Percentiles rank a stretch among this genome's conserved stretches.
phyloP scores from a whole-genome alignment of 2,888 invertebrate genomes.

The Fragum sueziense region DNA sequence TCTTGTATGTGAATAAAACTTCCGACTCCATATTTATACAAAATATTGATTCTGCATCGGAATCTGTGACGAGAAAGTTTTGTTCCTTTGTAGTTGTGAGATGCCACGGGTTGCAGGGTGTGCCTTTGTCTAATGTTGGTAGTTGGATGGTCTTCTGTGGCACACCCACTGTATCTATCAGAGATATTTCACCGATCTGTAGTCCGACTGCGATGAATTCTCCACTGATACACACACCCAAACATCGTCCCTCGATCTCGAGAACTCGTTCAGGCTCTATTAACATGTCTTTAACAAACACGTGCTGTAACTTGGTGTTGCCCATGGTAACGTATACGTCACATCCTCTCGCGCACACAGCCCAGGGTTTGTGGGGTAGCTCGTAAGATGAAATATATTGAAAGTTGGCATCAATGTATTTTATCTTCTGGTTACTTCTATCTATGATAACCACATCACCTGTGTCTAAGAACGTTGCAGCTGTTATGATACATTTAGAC shows the following conservation, averaged over 20 bases:
- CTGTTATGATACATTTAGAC: slow-evolving; percentile 45
- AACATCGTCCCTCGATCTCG: slow-evolving; percentile 48
- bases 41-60: slow-evolving; percentile 35
- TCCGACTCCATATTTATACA: slow-evolving; percentile 47
- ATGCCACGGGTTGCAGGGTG: slow-evolving; percentile 55
- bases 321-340: slow-evolving; percentile 56
- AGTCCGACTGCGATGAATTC: slow-evolving; percentile 46
- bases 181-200: slow-evolving; percentile 47
- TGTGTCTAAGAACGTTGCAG: slow-evolving; percentile 44
- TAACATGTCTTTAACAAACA: slow-evolving; percentile 49
- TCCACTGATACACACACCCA: slow-evolving; percentile 42
- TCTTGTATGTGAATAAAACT: slow-evolving; percentile 37
- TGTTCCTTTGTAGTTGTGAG: slow-evolving; percentile 32
- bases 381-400: slow-evolving; percentile 48
- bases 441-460: slow-evolving; percentile 51
- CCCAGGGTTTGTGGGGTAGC: slow-evolving; percentile 48
- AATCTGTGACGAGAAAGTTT: slow-evolving; percentile 49
- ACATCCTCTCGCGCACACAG: slow-evolving; percentile 43
- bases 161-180: slow-evolving; percentile 38
- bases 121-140: slow-evolving; percentile 29
- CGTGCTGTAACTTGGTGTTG: slow-evolving; percentile 49
- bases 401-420: slow-evolving; percentile 51
- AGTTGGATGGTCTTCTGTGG: slow-evolving; percentile 33
- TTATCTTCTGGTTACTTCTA: slow-evolving; percentile 48
- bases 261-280: slow-evolving; percentile 39